Base-by-base conservation (phyloP, 1,140 invertebrate species). In the Euborellia annulipes region DNA sequence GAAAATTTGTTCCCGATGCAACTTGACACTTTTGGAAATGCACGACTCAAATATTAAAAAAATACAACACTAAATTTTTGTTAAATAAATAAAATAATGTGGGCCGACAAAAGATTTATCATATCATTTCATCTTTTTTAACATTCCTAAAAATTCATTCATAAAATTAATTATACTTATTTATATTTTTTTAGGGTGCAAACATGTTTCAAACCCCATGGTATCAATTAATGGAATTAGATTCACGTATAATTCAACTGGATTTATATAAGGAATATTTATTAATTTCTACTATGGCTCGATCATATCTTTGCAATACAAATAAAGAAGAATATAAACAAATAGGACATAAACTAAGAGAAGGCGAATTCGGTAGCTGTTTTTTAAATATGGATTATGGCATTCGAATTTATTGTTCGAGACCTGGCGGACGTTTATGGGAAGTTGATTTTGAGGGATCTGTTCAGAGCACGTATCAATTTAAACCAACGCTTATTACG, bases 321-420 rank as follows among this genome's bases (percentile, higher is more conserved):
- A 57, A 69, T 13, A 70, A 72, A 52, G 82, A 85, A 58, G 75
- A 82, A 53, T 86, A 82, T 56, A 75, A 80, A 53, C 81, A 85
- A 62, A 79, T 86, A 21, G 83, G 84, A 0, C 81, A 82, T 54
- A 82, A 83, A 61, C 61, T 74, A n/a, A 58, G 84, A 17, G 76
- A 84, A 57, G 84, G 84, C 2, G 69, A 75, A 54, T 86, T 71
- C 54, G 84, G 83, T 0, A 79, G 79, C n/a, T 85, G 82, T 57
- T 85, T 85, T 52, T 52, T 55, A 13, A 50, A 55, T 1, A n/a
- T 16, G 11, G 41, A 14, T 0, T 41, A 44, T 14, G 7, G 18
- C n/a, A 17, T 6, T 8, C 6, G 72, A 52, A 77, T 85, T 16
- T 85, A 72, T 57, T 83, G 79, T 55, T 76, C 80, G 0, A 64